Evolutionary conservation across 1,140 invertebrate genomes (phyloP).

Genomic region (Platyura marginata): DNA sequence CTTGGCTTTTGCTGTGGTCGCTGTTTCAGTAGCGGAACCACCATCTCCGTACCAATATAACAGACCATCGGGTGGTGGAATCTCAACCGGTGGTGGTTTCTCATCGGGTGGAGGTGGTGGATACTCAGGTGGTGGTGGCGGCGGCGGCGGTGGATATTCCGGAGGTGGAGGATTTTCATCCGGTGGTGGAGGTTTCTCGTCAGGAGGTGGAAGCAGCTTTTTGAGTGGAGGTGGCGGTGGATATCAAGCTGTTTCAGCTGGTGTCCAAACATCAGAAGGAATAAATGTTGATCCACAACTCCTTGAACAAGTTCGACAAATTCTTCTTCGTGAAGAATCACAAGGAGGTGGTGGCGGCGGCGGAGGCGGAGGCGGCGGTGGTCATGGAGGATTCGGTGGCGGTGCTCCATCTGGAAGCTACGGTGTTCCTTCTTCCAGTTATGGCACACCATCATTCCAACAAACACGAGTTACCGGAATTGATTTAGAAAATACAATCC

Average conservation of each 20-base stretch:
- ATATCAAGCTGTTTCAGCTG: conserved; percentile 49
- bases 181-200: conserved; percentile 20
- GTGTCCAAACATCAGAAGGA: conserved; percentile 55
- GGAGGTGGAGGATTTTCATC: conserved; percentile 34
- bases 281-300: conserved; percentile 56
- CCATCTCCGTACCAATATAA: conserved; percentile 42
- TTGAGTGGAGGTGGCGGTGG: conserved; percentile 38
- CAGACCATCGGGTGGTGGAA: conserved; percentile 27
- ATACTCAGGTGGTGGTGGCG: conserved; percentile 19
- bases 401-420: conserved; percentile 28
- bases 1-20: conserved; percentile 39
- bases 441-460: conserved; percentile 30
- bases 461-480: conserved; percentile 38
- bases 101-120: conserved; percentile 21
- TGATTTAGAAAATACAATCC: conserved; percentile 39
- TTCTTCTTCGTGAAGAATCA: conserved; percentile 60
- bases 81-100: conserved; percentile 17
- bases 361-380: conserved; percentile 23
- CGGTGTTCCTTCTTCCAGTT: conserved; percentile 31
- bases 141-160: conserved; percentile 18
- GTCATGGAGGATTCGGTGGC: conserved; percentile 23
- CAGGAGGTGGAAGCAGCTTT: conserved; percentile 20
- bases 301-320: conserved; percentile 61
- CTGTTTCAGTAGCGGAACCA: conserved; percentile 38
- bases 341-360: conserved; percentile 26